These are phyloP conservation scores for Gasteruption jaculator DNA, from an alignment of 2,888 invertebrate genomes.

Conservation along the genomic window DNA sequence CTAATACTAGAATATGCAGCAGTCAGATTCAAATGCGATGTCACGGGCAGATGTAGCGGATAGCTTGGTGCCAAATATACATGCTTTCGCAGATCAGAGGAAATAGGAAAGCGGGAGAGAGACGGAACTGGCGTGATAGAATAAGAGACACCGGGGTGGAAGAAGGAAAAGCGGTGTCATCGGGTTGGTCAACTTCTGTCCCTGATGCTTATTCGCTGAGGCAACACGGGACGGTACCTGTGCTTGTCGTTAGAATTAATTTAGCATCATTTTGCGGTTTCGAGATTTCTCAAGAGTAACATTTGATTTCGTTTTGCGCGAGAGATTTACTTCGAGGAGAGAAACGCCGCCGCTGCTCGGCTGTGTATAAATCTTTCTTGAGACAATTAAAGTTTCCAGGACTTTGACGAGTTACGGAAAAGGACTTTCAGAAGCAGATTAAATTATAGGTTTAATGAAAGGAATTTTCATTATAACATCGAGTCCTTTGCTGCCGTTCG, in stretches of 20 bases:
- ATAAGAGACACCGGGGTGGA: neutral
- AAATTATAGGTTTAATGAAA: no score
- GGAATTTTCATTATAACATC: no score
- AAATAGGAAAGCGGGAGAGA: slow-evolving; percentile 21
- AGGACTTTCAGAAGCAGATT: no score
- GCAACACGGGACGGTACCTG: slow-evolving; percentile 31
- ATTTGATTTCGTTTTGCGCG: no score
- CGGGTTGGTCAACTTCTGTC: slow-evolving; percentile 42
- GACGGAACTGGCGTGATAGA: slow-evolving; percentile 1
- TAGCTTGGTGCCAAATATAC: slow-evolving; percentile 30
- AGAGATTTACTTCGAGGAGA: no score
- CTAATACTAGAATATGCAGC: no score
- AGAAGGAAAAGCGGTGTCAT: slow-evolving; percentile 1
- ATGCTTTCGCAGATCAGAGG: slow-evolving; percentile 23
- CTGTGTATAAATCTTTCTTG: no score
- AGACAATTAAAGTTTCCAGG: no score
- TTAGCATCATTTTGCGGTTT: slow-evolving; percentile 22
- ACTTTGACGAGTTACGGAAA: no score
- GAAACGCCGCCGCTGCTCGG: no score
- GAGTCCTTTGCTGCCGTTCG: no score
- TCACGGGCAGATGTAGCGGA: slow-evolving; percentile 20
- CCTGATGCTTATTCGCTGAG: slow-evolving; percentile 41
- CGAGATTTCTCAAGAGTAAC: no score
- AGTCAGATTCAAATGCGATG: slow-evolving; percentile 17
- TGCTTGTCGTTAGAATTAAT: slow-evolving; percentile 45